Base-by-base conservation (phyloP, 2,888 invertebrate genomes). In the Hemaris fuciformis region DNA sequence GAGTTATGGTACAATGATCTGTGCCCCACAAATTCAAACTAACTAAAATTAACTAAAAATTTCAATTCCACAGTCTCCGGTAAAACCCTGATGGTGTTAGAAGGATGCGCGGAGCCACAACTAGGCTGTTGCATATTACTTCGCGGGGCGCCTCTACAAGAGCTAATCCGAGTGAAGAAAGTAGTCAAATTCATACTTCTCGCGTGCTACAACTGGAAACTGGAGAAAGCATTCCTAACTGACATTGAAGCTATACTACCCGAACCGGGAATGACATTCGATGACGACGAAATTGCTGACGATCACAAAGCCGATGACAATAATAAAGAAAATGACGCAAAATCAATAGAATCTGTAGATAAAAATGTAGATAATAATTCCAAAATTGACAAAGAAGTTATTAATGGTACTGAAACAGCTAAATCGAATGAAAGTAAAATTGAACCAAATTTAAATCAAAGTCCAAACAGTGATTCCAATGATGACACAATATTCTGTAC, bases 71-170 rank as follows among this genome's bases (percentile, higher is more conserved):
- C 82, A 95, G 95, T 94, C 73, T 89, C 93, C 0, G 88, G 91
- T 23, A 99, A 99, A 91, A 98, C 98, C 0, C 87, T 99, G 31
- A 97, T 99, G 97, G 96, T 97, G 71, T 96, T 99, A 72, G 99
- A 99, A 85, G 98, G 98, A 5, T 96, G 98, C 70, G 95, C 96
- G 0, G 95, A 95, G 76, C 94, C 96, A 0, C 95, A 97, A 74
- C 93, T 98, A 1, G 98, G 98, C 0, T 97, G 97, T 69, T 97
- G 98, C 18, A 95, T 99, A 46, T 85, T 98, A 2, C 87, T 99
- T 1, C 94, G 98, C n/a, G 98, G 98, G 0, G 94, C 94, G 0
- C 91, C 94, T 0, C 85, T 93, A 61, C 81, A 88, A n/a, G 98
- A 98, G 80, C 91, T 99, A 6, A 93, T 94, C 8, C 94, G 95